phyloP scores from a whole-genome alignment of 2,888 invertebrate species.

The Trachelus troglodyta region DNA sequence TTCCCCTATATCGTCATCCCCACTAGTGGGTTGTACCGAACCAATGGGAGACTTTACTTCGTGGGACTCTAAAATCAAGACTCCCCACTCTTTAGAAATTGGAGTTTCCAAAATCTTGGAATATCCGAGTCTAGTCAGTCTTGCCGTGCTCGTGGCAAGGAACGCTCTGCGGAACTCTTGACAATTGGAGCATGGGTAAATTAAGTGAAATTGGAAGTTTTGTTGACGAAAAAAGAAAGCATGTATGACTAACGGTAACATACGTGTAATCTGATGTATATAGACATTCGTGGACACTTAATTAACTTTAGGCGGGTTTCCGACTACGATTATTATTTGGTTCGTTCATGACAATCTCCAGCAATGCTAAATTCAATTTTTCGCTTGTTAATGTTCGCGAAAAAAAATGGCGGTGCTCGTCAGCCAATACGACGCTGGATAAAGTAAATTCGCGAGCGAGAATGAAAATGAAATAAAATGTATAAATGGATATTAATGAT shows the following conservation, averaged over 20 bases:
- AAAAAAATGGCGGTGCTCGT: background rate
- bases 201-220: background rate
- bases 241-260: background rate
- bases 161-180: slow-evolving; percentile 7
- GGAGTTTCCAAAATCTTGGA: slow-evolving; percentile 44
- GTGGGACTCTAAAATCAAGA: slow-evolving; percentile 4
- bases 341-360: background rate
- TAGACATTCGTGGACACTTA: background rate
- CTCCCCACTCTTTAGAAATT: slow-evolving; percentile 28
- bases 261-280: background rate
- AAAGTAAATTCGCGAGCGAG: background rate
- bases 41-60: slow-evolving; percentile 32
- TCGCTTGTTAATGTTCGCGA: background rate
- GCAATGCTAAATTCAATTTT: background rate
- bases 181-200: background rate
- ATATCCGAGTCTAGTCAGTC: slow-evolving; percentile 34
- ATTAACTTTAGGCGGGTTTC: background rate
- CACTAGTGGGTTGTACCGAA: slow-evolving; percentile 12
- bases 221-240: background rate
- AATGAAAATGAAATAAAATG: background rate
- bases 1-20: slow-evolving; percentile 19
- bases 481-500: background rate
- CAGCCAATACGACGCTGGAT: too few species aligned
- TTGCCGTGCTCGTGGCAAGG: slow-evolving; percentile 22
- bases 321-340: background rate